Evolutionary conservation across 2,888 invertebrate genomes (phyloP).

Genomic region (Caenorhabditis doughertyi): DNA sequence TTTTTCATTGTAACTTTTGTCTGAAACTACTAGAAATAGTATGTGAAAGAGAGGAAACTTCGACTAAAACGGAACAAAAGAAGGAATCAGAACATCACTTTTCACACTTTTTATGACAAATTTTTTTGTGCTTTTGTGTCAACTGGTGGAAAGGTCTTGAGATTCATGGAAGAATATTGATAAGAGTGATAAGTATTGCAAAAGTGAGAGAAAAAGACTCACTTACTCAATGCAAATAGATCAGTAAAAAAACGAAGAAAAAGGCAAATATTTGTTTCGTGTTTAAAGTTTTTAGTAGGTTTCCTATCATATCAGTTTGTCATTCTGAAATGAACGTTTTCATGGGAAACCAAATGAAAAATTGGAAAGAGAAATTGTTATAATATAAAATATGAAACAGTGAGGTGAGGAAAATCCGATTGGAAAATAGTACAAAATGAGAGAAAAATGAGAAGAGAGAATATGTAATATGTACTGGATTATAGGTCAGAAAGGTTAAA

Average conservation of each 20-base stretch:
- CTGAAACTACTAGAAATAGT: conserved; percentile 34
- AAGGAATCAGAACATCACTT: conserved; percentile 14
- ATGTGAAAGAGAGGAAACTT: background rate
- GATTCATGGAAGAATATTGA: conserved; percentile 31
- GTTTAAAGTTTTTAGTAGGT: conserved; percentile 2
- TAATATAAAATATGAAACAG: conserved; percentile 15
- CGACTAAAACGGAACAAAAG: background rate
- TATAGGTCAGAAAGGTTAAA: conserved; percentile 7
- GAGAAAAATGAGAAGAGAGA: background rate
- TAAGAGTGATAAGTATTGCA: conserved; percentile 18
- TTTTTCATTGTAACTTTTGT: background rate
- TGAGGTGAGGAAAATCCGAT: conserved; percentile 12
- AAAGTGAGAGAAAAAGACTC: conserved; percentile 6
- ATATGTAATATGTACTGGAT: conserved; percentile 23
- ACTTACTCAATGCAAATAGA: conserved; percentile 37
- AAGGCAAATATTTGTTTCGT: conserved; percentile 35
- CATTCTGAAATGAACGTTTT: conserved; percentile 6
- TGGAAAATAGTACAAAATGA: conserved; percentile 25
- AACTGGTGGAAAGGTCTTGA: background rate
- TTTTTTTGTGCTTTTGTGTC: conserved; percentile 15
- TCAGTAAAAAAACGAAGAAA: conserved; percentile 29
- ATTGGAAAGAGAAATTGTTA: background rate
- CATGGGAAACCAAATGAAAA: background rate
- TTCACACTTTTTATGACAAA: background rate
- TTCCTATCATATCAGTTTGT: conserved; percentile 24